Evolutionary conservation across 2,113 vertebrate species (phyloP).

Genomic region (Heptranchias perlo): DNA sequence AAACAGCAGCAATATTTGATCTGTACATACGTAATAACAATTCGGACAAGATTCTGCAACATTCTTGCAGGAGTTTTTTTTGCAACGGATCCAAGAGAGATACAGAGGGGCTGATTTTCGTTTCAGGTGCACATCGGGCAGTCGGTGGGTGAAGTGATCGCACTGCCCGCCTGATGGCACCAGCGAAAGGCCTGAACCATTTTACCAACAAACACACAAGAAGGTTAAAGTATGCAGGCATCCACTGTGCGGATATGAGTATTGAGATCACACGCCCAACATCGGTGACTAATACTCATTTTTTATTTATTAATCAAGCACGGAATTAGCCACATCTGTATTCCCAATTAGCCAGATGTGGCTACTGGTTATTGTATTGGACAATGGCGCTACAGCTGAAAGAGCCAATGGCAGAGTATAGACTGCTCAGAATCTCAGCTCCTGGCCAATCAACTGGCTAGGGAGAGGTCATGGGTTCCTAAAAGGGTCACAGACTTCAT

Average conservation of each 20-base stretch:
- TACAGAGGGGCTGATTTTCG: background rate
- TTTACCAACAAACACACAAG: background rate
- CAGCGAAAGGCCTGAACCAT: background rate
- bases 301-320: background rate
- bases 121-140: background rate
- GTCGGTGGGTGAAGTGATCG: background rate
- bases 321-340: background rate
- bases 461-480: background rate
- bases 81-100: background rate
- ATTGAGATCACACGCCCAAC: background rate
- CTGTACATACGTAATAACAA: background rate
- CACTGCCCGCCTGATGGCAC: background rate
- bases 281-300: background rate
- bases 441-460: background rate
- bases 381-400: background rate
- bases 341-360: background rate
- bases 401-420: background rate
- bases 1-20: background rate
- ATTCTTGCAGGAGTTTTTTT: background rate
- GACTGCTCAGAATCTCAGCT: background rate
- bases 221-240: background rate
- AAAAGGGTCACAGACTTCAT: background rate
- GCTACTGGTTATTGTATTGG: background rate
- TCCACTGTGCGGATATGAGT: background rate
- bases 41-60: background rate